These are phyloP conservation scores for Phrynocephalus forsythii DNA, from an alignment of 2,797 vertebrate species.

Conservation along the genomic window DNA sequence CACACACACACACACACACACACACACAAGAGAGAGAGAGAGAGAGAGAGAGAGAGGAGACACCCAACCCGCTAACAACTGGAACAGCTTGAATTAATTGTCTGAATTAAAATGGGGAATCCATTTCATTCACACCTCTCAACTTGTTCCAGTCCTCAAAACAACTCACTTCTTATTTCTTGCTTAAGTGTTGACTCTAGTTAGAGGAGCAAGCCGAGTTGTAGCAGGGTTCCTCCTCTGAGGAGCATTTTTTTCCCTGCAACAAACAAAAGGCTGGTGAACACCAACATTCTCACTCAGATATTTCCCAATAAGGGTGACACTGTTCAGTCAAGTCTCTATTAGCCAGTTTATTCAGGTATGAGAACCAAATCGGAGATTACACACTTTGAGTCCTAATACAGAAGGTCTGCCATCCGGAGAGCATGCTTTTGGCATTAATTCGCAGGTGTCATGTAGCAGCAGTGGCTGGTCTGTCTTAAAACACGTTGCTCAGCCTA, in stretches of 20 bases:
- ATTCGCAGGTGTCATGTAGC: not conserved
- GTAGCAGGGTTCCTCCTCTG: not conserved
- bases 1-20: not conserved
- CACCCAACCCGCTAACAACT: slow-evolving; percentile 50
- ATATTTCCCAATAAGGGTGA: too few species aligned
- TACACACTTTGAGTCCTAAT: not conserved
- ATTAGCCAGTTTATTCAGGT: not conserved
- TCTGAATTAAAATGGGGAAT: too few species aligned
- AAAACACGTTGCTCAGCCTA: not conserved
- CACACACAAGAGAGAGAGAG: slow-evolving; percentile 29
- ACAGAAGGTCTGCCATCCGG: not conserved
- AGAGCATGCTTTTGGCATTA: not conserved
- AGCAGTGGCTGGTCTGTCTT: not conserved
- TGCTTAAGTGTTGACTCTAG: not conserved
- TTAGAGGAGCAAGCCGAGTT: not conserved
- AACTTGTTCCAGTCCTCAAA: not conserved
- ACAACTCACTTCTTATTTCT: too few species aligned
- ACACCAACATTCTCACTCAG: not conserved
- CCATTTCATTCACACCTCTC: not conserved
- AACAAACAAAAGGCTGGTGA: not conserved
- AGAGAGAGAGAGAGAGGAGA: slow-evolving; percentile 42
- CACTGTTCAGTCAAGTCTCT: not conserved
- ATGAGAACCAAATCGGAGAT: not conserved
- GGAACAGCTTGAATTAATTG: not conserved
- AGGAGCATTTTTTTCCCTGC: not conserved